Conservation (phyloP, 2,797 vertebrate species). For the Gymnodraco acuticeps region DNA sequence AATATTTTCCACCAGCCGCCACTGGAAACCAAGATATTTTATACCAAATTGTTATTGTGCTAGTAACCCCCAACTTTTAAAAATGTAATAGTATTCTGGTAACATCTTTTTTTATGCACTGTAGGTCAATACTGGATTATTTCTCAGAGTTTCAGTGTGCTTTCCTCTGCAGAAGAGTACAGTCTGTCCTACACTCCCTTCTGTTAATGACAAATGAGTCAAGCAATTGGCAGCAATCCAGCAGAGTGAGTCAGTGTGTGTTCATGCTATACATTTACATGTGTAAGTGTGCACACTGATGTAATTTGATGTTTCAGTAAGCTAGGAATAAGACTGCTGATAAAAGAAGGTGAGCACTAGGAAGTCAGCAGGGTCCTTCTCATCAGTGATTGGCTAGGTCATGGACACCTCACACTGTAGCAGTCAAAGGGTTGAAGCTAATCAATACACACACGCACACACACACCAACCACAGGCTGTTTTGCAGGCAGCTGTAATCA, state of each 20-base stretch:
- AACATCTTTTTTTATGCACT: too few relatives aligned
- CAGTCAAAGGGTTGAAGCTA: constrained; percentile 49
- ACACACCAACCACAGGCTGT: constrained; percentile 30
- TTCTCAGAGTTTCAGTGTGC: constrained; percentile 1
- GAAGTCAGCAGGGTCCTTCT: constrained; percentile 47
- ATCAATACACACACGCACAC: constrained; percentile 50
- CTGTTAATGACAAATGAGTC: constrained; percentile 33
- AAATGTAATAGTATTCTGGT: too few relatives aligned
- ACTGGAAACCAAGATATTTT: too few relatives aligned
- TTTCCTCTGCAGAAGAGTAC: constrained; percentile 1
- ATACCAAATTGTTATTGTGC: too few relatives aligned
- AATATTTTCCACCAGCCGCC: too few relatives aligned
- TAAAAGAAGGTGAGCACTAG: constrained; percentile 2
- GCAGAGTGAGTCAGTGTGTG: constrained; percentile 16
- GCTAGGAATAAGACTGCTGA: constrained; percentile 16
- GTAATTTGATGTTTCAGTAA: constrained; percentile 39
- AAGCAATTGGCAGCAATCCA: constrained; percentile 23
- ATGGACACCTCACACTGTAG: constrained; percentile 61
- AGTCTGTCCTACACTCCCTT: constrained; percentile 1
- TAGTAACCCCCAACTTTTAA: too few relatives aligned
- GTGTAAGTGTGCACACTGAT: constrained; percentile 6
- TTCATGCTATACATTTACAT: background rate
- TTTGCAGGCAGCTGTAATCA: constrained; percentile 71
- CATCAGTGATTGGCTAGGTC: constrained; percentile 53
- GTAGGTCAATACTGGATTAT: background rate